phyloP scores from a whole-genome alignment of 2,797 vertebrate species.

The Liparis tanakae region DNA sequence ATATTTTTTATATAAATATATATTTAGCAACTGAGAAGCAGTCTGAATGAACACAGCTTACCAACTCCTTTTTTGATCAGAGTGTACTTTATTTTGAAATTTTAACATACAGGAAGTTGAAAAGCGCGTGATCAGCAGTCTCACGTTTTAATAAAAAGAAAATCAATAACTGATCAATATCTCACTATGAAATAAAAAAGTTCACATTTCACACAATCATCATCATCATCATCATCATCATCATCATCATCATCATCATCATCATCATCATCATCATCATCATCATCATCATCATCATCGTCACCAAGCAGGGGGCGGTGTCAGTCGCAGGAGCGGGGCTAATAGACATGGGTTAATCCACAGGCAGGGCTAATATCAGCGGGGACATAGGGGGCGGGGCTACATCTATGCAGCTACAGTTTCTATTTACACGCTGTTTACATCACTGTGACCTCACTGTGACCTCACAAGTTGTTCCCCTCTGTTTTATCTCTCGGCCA shows the following conservation, averaged over 20 bases:
- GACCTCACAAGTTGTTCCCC: neutral
- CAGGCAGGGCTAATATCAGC: neutral
- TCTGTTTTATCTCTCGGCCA: neutral
- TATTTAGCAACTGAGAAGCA: neutral
- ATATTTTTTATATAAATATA: too few species aligned
- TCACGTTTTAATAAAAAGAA: slow-evolving; percentile 43
- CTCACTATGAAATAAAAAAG: slow-evolving; percentile 50
- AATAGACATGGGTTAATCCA: neutral
- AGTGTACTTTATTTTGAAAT: slow-evolving; percentile 69
- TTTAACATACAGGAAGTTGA: slow-evolving; percentile 65
- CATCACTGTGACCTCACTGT: neutral
- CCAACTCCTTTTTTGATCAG: slow-evolving; percentile 15
- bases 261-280: slow-evolving; percentile 5
- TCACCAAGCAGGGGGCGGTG: slow-evolving; percentile 21
- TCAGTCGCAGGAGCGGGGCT: neutral
- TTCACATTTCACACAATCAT: slow-evolving; percentile 62
- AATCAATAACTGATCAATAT: slow-evolving; percentile 41
- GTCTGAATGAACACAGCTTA: neutral
- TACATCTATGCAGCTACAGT: slow-evolving; percentile 36
- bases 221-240: slow-evolving; percentile 7
- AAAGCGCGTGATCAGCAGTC: slow-evolving; percentile 49
- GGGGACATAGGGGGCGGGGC: slow-evolving; percentile 4
- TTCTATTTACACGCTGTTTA: slow-evolving; percentile 48
- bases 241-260: slow-evolving; percentile 14
- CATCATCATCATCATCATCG: slow-evolving; percentile 17